Percentiles rank a stretch among this genome's conserved stretches.
Conservation (phyloP, 1,140 invertebrate genomes). For the Drosophila arizonae region DNA sequence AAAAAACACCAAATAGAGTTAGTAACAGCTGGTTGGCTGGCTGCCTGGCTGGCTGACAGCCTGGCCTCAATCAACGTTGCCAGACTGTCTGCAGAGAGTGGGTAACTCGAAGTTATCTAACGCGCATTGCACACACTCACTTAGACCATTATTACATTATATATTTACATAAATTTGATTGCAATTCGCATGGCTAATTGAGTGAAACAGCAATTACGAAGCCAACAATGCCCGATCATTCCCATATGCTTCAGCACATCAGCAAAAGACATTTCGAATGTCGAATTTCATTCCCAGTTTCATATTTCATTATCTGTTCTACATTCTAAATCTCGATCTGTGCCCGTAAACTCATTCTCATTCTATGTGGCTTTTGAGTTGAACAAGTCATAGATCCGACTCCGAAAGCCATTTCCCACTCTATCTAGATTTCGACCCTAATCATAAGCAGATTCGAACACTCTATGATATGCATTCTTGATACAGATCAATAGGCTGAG, state of each 20-base stretch:
- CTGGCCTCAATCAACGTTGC: slow-evolving; percentile 15
- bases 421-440: too few species aligned
- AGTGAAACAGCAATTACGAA: not conserved
- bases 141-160: slow-evolving; percentile 1
- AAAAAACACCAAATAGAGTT: not conserved
- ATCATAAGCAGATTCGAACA: too few species aligned
- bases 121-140: slow-evolving; percentile 1
- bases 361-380: too few species aligned
- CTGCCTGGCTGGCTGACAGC: not conserved
- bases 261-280: not conserved
- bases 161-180: slow-evolving; percentile 15
- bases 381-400: too few species aligned
- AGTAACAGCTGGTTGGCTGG: not conserved
- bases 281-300: not conserved
- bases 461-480: too few species aligned
- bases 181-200: slow-evolving; percentile 19
- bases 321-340: too few species aligned
- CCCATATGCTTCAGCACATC: not conserved
- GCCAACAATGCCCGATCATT: not conserved
- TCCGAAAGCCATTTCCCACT: too few species aligned
- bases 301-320: not conserved
- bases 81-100: slow-evolving; percentile 10
- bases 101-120: slow-evolving; percentile 34
- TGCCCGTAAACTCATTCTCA: too few species aligned
- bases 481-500: too few species aligned